These are phyloP conservation scores for Zelostemma sp. DNA, from an alignment of 1,140 invertebrate species.

Conservation along the genomic window DNA sequence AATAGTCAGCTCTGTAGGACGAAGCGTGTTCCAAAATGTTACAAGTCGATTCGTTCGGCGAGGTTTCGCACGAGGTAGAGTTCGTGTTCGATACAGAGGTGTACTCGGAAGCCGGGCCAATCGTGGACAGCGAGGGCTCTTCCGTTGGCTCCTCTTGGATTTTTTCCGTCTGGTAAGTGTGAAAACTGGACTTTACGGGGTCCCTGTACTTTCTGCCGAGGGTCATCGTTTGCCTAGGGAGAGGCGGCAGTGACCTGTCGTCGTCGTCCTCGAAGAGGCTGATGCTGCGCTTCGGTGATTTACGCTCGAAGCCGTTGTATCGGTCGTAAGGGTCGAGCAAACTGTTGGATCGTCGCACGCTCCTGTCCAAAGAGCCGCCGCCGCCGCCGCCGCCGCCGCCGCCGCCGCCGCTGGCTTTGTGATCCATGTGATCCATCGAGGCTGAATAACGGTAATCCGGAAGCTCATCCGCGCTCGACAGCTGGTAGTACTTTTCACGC, in stretches of 20 bases:
- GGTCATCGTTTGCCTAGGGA: constrained; percentile 48
- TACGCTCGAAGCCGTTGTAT: constrained; percentile 16
- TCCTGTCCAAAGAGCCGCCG: constrained; percentile 18
- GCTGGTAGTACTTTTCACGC: constrained; percentile 49
- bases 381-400: too few species aligned
- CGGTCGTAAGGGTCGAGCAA: constrained; percentile 48
- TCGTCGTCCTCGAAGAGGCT: constrained; percentile 61
- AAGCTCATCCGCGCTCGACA: constrained; percentile 30
- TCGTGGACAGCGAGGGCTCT: constrained; percentile 25
- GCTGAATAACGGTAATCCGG: constrained; percentile 23
- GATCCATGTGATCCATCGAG: constrained; percentile 24
- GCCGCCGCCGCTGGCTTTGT: too few species aligned
- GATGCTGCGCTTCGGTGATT: constrained; percentile 54
- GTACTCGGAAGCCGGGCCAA: constrained; percentile 37
- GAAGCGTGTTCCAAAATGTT: constrained; percentile 50
- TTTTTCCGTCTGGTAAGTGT: constrained; percentile 53
- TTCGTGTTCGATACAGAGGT: constrained; percentile 45
- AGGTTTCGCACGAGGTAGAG: constrained; percentile 54
- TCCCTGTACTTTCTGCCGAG: constrained; percentile 48
- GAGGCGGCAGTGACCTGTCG: constrained; percentile 25
- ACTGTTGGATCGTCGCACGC: constrained; percentile 52
- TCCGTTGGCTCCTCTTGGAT: constrained; percentile 61
- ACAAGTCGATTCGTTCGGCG: constrained; percentile 56
- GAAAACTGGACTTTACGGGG: constrained; percentile 36
- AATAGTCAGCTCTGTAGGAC: constrained; percentile 28